phyloP scores from a whole-genome alignment of 2,113 vertebrate genomes.

The Axis porcinus region DNA sequence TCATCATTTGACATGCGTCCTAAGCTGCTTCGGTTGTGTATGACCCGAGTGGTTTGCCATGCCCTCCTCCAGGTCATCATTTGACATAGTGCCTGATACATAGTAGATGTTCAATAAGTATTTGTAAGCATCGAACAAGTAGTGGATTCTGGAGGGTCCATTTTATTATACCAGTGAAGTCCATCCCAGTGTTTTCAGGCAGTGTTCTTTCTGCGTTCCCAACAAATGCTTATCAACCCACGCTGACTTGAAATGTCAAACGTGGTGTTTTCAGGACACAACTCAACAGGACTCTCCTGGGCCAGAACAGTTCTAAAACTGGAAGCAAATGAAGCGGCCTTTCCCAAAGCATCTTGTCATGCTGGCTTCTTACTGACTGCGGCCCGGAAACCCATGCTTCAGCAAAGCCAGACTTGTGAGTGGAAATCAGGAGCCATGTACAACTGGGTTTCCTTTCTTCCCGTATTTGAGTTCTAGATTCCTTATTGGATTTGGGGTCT shows the following conservation, averaged over 20 bases:
- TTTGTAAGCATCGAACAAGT: background rate
- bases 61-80: background rate
- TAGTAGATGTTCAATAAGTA: background rate
- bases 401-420: background rate
- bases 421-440: background rate
- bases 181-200: background rate
- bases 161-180: background rate
- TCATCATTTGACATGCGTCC: background rate
- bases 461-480: background rate
- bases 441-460: background rate
- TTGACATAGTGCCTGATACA: background rate
- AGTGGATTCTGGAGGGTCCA: background rate
- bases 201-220: background rate
- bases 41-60: background rate
- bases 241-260: background rate
- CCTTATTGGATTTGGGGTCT: background rate
- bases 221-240: background rate
- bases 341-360: background rate
- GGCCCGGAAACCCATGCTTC: background rate
- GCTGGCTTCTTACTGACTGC: background rate
- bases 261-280: background rate
- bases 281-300: background rate
- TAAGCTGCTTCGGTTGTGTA: background rate
- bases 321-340: background rate
- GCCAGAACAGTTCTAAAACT: background rate